phyloP scores from a whole-genome alignment of 2,113 vertebrate genomes.

The Xenus cinereus region DNA sequence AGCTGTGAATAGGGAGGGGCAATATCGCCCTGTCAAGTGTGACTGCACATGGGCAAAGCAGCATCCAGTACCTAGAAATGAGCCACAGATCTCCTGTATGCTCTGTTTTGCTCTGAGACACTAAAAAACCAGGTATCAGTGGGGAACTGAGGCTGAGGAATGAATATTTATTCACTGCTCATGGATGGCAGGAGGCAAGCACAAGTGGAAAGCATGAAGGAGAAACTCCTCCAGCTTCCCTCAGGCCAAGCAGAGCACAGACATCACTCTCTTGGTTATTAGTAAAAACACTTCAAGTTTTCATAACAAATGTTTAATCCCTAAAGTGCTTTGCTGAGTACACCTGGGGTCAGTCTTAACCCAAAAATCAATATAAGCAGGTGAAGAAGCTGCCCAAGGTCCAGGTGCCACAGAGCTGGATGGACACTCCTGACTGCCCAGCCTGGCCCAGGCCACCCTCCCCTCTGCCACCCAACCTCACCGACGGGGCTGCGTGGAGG shows the following conservation, averaged over 20 bases:
- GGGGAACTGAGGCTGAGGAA: not conserved
- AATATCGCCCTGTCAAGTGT: not conserved
- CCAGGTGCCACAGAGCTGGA: not conserved
- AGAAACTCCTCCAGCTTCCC: not conserved
- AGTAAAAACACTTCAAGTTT: not conserved
- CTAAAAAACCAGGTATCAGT: not conserved
- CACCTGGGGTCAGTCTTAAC: not conserved
- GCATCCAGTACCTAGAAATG: not conserved
- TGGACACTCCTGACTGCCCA: not conserved
- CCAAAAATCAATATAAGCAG: not conserved
- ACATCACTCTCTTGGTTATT: not conserved
- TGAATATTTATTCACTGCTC: not conserved
- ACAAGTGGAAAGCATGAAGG: not conserved
- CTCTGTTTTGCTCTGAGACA: not conserved
- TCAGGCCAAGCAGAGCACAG: not conserved
- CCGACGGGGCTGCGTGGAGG: rapidly evolving
- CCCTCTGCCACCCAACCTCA: not conserved
- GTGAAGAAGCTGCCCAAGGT: not conserved
- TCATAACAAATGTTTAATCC: not conserved
- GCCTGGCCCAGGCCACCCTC: not conserved
- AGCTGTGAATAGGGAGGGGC: not conserved
- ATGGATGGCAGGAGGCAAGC: not conserved
- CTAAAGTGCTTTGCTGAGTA: not conserved
- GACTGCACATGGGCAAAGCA: not conserved
- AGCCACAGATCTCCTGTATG: not conserved